Conservation (phyloP, 2,797 vertebrate species). For the Hybognathus amarus region DNA sequence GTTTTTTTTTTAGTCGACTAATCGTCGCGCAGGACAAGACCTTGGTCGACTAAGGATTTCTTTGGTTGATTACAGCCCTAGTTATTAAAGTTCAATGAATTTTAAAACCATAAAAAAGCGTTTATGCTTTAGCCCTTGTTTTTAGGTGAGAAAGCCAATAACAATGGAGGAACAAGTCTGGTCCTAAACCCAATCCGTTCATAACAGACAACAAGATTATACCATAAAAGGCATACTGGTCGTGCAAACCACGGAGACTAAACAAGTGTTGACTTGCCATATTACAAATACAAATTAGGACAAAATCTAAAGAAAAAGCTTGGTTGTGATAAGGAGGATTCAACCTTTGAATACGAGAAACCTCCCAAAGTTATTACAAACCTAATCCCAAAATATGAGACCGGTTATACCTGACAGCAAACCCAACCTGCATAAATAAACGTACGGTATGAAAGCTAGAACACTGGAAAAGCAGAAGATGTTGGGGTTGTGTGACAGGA, state of each 20-base stretch:
- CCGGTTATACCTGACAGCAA: constrained; percentile 40
- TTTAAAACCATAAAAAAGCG: not conserved
- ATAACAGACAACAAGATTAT: constrained; percentile 15
- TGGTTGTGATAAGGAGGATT: not conserved
- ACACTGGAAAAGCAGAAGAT: not conserved
- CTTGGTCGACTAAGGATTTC: too few relatives aligned
- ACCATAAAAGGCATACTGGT: constrained; percentile 7
- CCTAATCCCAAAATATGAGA: constrained; percentile 46
- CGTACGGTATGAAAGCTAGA: not conserved
- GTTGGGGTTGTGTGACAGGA: not conserved
- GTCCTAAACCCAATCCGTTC: not conserved
- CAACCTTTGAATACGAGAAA: constrained; percentile 23
- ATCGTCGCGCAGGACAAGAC: too few relatives aligned
- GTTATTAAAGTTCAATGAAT: not conserved
- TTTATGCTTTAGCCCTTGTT: not conserved
- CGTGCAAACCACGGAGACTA: not conserved
- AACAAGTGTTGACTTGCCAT: constrained; percentile 19
- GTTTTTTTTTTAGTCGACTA: too few relatives aligned
- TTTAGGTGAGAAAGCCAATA: not conserved
- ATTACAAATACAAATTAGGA: constrained; percentile 4
- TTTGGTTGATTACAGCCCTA: too few relatives aligned
- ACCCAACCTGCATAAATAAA: constrained; percentile 28
- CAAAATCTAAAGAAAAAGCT: constrained; percentile 6
- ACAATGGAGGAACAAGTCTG: constrained; percentile 33
- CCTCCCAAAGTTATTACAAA: constrained; percentile 44